A percentile compares a stretch with the other conserved stretches of the same genome.
Conservation (phyloP, 2,797 vertebrate genomes). For the Xenentodon cancila region DNA sequence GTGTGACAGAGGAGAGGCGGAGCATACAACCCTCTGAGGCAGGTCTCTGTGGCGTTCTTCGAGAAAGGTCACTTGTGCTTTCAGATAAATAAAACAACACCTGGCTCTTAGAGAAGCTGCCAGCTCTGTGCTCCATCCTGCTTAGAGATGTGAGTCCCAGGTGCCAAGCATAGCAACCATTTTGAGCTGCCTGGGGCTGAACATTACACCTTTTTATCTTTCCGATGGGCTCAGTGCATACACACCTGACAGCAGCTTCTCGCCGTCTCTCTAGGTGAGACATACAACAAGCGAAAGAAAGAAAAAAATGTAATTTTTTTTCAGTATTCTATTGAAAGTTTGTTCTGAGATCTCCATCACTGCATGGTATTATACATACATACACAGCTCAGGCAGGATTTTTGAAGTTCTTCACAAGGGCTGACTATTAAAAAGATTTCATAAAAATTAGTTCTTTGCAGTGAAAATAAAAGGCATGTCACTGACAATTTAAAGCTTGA, state of each 20-base stretch:
- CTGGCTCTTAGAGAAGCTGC: conserved; percentile 70
- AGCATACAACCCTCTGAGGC: conserved; percentile 61
- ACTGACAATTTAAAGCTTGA: too few relatives aligned
- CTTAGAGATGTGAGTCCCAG: conserved; percentile 72
- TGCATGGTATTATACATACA: background rate
- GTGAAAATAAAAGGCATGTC: too few relatives aligned
- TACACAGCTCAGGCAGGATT: background rate
- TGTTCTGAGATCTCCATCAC: background rate
- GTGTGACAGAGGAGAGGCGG: conserved; percentile 54
- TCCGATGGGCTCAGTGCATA: conserved; percentile 42
- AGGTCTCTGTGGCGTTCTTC: conserved; percentile 60
- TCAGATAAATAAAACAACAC: conserved; percentile 82
- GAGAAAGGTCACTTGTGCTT: conserved; percentile 76
- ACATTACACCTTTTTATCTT: conserved; percentile 74
- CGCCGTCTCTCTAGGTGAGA: conserved; percentile 15
- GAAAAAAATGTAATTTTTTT: background rate
- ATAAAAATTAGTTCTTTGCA: too few relatives aligned
- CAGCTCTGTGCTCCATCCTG: conserved; percentile 68
- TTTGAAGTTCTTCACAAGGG: background rate
- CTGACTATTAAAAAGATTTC: too few relatives aligned
- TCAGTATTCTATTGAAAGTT: background rate
- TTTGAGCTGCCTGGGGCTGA: conserved; percentile 72
- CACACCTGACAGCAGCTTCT: conserved; percentile 34
- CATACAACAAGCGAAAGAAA: conserved; percentile 10
- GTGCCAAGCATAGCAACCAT: conserved; percentile 69